Evolutionary conservation across 2,113 vertebrate genomes (phyloP).

Genomic region (Xenus cinereus): DNA sequence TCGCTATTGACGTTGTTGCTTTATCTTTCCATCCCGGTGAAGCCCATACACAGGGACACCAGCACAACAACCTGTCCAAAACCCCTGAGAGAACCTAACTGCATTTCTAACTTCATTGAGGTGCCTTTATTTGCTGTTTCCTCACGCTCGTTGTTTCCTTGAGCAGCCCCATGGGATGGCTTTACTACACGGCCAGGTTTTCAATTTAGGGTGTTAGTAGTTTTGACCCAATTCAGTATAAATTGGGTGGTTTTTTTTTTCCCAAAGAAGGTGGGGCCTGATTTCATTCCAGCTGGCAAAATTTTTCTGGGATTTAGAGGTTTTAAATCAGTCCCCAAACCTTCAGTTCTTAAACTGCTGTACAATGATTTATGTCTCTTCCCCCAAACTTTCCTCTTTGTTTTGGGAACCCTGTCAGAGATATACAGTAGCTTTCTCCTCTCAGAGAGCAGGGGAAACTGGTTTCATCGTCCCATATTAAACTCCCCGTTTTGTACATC

Average conservation of each 20-base stretch:
- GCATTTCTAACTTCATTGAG: not conserved
- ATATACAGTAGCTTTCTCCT: not conserved
- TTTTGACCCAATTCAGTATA: not conserved
- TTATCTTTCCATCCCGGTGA: not conserved
- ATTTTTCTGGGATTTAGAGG: not conserved
- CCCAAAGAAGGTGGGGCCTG: not conserved
- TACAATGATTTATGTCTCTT: not conserved
- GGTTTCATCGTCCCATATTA: not conserved
- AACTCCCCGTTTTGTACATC: not conserved
- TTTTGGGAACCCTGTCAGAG: not conserved
- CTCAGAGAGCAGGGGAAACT: not conserved
- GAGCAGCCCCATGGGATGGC: accelerated
- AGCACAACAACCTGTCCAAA: accelerated
- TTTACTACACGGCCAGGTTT: not conserved
- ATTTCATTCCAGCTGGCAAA: not conserved
- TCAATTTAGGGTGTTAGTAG: not conserved
- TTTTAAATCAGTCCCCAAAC: not conserved
- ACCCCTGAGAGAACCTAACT: accelerated
- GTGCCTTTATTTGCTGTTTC: not conserved
- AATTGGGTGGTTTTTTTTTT: not conserved
- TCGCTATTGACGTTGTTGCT: accelerated
- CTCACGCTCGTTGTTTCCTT: not conserved
- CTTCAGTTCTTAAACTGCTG: not conserved
- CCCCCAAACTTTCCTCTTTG: not conserved
- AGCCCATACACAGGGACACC: accelerated